Evolutionary conservation across 2,888 invertebrate genomes (phyloP).

Genomic region (Pherbina coryleti): DNA sequence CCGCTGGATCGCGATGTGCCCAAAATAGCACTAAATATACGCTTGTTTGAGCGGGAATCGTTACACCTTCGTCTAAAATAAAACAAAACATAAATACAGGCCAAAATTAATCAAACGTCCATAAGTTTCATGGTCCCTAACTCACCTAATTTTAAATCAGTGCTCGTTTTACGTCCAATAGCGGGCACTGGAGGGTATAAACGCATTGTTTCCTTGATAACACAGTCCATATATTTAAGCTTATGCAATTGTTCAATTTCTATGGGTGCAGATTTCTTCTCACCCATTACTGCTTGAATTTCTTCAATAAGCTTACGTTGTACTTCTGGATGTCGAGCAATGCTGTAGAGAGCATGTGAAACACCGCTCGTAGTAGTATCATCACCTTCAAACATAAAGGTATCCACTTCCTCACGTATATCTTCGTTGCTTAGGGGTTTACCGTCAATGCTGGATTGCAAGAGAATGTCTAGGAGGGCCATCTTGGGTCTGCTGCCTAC

Average conservation of each 20-base stretch:
- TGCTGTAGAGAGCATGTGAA: constrained; percentile 55
- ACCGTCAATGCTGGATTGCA: constrained; percentile 73
- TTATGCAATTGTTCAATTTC: constrained; percentile 51
- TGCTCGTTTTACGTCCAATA: constrained; percentile 72
- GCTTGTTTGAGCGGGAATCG: constrained; percentile 57
- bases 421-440: constrained; percentile 72
- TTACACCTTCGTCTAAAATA: constrained; percentile 14
- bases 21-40: constrained; percentile 52
- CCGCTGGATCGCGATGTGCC: constrained; percentile 53
- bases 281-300: constrained; percentile 54
- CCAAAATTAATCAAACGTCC: background rate
- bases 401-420: constrained; percentile 78
- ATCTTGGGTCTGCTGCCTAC: constrained; percentile 73
- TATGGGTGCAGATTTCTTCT: constrained; percentile 47
- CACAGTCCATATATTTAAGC: constrained; percentile 72
- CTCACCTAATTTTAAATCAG: constrained; percentile 72
- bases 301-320: constrained; percentile 57
- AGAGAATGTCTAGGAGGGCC: constrained; percentile 76
- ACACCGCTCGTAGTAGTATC: constrained; percentile 63
- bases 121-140: background rate
- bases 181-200: constrained; percentile 76
- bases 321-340: constrained; percentile 56
- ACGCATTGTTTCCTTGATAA: constrained; percentile 76
- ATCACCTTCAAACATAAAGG: constrained; percentile 76
- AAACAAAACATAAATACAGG: background rate